phyloP scores from a whole-genome alignment of 2,797 vertebrate species.

The Halcyon chelicuti region DNA sequence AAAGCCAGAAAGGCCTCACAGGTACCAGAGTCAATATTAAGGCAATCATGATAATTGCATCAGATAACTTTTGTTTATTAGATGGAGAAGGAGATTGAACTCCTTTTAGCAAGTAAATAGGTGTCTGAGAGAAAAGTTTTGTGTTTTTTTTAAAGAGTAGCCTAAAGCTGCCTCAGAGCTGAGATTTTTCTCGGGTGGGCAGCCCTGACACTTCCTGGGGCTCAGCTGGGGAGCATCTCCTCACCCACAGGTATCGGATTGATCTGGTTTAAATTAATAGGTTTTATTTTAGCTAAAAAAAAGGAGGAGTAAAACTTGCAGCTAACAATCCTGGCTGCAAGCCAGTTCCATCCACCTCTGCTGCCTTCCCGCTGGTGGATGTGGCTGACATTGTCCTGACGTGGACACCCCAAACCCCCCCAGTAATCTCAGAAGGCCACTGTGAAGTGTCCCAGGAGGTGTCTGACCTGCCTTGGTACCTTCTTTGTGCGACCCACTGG shows the following conservation, averaged over 20 bases:
- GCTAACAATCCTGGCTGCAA: background rate
- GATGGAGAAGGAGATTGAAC: background rate
- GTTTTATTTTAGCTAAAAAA: background rate
- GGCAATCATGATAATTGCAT: background rate
- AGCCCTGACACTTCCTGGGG: background rate
- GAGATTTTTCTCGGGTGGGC: background rate
- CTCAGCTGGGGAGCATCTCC: background rate
- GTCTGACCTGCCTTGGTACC: background rate
- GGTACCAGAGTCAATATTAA: constrained; percentile 27
- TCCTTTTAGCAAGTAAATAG: constrained; percentile 25
- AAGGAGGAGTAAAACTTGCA: background rate
- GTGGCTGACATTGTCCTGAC: background rate
- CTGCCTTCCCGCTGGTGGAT: background rate
- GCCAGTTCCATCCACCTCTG: background rate
- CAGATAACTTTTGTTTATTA: background rate
- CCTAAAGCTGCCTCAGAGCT: background rate
- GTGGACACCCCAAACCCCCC: background rate
- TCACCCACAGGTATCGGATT: background rate
- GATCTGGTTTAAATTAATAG: background rate
- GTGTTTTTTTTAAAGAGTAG: background rate
- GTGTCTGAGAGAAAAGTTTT: background rate
- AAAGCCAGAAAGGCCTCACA: constrained; percentile 4
- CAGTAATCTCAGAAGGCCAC: background rate
- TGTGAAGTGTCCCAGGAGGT: background rate
- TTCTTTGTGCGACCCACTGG: background rate